Conservation (phyloP, 2,113 vertebrate species). For the Chlorodrepanis virens region DNA sequence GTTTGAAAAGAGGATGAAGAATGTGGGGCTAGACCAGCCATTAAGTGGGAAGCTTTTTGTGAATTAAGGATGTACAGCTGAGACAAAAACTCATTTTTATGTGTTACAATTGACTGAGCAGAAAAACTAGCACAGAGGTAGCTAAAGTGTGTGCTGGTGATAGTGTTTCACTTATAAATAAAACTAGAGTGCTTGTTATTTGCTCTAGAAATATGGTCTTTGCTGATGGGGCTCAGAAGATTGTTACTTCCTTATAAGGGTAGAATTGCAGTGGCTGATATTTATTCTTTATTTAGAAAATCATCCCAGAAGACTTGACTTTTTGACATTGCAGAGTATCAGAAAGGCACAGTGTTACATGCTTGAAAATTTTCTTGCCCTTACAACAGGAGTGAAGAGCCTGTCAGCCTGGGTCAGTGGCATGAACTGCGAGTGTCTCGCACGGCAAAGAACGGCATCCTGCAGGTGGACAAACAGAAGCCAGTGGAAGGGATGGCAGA, state of each 20-base stretch:
- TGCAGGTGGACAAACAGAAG: conserved; percentile 90
- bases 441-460: conserved; percentile 90
- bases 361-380: not conserved
- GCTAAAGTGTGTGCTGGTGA: not conserved
- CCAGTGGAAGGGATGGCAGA: conserved; percentile 86
- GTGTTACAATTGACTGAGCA: not conserved
- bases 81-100: not conserved
- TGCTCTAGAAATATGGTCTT: not conserved
- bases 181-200: not conserved
- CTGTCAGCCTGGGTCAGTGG: conserved; percentile 84
- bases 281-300: not conserved
- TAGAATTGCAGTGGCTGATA: not conserved
- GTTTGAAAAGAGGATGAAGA: not conserved
- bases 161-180: not conserved
- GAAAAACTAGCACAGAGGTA: not conserved
- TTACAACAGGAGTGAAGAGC: conserved; percentile 82
- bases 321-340: not conserved
- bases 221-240: not conserved
- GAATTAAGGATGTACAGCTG: not conserved
- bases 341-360: not conserved
- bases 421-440: conserved; percentile 89
- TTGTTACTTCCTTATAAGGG: not conserved
- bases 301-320: not conserved
- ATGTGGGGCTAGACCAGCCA: not conserved
- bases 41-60: not conserved